Conservation (phyloP, 2,797 vertebrate genomes). For the Tadarida brasiliensis region DNA sequence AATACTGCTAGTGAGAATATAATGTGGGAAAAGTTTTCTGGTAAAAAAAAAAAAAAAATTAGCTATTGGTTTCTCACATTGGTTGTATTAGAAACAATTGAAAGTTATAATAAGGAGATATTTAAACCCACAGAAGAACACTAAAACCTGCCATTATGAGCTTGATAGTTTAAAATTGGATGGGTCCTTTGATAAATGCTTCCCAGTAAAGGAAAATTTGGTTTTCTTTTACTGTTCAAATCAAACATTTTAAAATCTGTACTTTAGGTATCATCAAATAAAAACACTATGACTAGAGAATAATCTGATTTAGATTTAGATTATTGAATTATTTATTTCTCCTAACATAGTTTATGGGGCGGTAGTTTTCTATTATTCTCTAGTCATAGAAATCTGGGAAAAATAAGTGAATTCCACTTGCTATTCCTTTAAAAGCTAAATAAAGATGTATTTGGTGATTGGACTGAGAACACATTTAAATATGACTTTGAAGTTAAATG, state of each 20-base stretch:
- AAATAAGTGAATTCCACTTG: constrained; percentile 38
- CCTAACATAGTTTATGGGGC: background rate
- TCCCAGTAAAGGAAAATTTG: background rate
- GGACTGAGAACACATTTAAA: background rate
- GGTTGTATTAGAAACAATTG: background rate
- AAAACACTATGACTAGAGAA: background rate
- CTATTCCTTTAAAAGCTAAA: background rate
- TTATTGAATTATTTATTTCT: background rate
- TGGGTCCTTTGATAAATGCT: background rate
- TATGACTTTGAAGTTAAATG: constrained; percentile 11
- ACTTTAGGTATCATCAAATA: background rate
- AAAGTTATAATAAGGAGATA: background rate
- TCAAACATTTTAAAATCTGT: background rate
- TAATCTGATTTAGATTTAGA: background rate
- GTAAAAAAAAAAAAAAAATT: background rate
- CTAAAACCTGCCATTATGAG: background rate
- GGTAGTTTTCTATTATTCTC: background rate
- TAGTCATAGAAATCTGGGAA: background rate
- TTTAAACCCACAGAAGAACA: background rate
- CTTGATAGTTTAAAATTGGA: background rate
- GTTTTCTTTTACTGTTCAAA: background rate
- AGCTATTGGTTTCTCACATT: background rate
- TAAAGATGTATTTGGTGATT: background rate
- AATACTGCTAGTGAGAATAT: background rate
- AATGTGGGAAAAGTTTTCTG: background rate